Evolutionary conservation across 2,113 vertebrate genomes (phyloP).

Genomic region (Progne subis): DNA sequence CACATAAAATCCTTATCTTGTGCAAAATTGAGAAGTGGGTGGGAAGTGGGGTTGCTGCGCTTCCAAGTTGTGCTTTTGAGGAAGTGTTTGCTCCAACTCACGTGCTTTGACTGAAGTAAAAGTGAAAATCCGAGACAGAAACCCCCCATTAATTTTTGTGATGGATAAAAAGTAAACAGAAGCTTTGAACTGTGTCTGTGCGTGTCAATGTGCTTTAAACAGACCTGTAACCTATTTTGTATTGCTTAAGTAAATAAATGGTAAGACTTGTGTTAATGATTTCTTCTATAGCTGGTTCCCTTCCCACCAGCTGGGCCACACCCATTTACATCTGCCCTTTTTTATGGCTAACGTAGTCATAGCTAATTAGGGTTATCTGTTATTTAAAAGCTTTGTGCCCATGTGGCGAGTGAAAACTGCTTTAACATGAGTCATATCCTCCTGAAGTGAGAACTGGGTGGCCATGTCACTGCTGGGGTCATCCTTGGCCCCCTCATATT

Average conservation of each 20-base stretch:
- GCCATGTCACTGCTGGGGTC: fast-evolving
- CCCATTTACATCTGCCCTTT: not conserved
- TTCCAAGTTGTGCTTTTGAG: not conserved
- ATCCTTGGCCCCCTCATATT: not conserved
- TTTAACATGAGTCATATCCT: not conserved
- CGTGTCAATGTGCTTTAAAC: not conserved
- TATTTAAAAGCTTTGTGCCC: not conserved
- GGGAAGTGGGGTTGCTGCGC: not conserved
- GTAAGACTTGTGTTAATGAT: not conserved
- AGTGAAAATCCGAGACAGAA: not conserved
- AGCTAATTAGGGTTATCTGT: not conserved
- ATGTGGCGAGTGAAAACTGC: not conserved
- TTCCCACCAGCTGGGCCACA: not conserved
- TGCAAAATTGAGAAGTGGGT: not conserved
- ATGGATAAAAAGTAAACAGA: not conserved
- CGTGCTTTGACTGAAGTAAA: not conserved
- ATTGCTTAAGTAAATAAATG: not conserved
- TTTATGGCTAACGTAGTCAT: not conserved
- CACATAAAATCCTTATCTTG: not conserved
- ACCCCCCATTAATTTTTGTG: not conserved
- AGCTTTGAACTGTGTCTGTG: not conserved
- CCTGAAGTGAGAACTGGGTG: not conserved
- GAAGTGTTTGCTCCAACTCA: not conserved
- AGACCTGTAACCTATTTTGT: not conserved
- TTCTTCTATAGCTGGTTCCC: not conserved